Base-by-base conservation (phyloP, 2,797 vertebrate genomes). In the Adelosebastes latens region DNA sequence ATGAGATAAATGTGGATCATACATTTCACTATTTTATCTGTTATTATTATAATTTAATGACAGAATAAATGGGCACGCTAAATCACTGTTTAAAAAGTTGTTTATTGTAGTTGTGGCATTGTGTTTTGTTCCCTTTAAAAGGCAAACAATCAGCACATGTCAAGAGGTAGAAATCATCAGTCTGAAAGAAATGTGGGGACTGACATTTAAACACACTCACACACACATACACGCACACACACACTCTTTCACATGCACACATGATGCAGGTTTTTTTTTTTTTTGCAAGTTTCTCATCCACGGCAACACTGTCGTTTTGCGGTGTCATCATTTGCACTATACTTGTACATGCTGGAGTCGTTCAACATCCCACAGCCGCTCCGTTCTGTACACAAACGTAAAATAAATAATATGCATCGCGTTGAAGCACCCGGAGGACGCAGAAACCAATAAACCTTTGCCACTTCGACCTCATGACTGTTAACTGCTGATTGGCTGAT, bases 131-230 rank as follows among this genome's bases (percentile, higher is more conserved):
- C 78, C 91, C 88, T 92, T 92, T 82, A 59, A 81, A 88, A 87
- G 88, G 85, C n/a, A 89, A 94, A 94, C 90, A 90, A 94, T 91
- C 92, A 94, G 94, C 90, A 93, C 91, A 93, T 86, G 86, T 93
- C 89, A 92, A 91, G 95, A 96, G 96, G 96, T 96, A 96, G 96
- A 96, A 94, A 91, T 92, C 31, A 90, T 87, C 84, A 83, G 71
- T 89, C 73, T 81, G 71, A 90, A 88, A 81, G 52, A 79, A 88
- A 80, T 58, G 73, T 58, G 69, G 76, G 75, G 39, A 81, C 69
- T 74, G 64, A 82, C 64, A 69, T 73, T 71, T 25, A 49, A 46
- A 66, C 67, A 29, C 72, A 20, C 62, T 5, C 49, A 29, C 62
- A 66, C 75, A 7, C 63, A 22, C 55, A 65, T 64, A 24, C 73